Percentiles rank a stretch among this genome's conserved stretches.
Evolutionary conservation across 2,797 vertebrate genomes (phyloP).

Genomic region (Gobio occitaniae): DNA sequence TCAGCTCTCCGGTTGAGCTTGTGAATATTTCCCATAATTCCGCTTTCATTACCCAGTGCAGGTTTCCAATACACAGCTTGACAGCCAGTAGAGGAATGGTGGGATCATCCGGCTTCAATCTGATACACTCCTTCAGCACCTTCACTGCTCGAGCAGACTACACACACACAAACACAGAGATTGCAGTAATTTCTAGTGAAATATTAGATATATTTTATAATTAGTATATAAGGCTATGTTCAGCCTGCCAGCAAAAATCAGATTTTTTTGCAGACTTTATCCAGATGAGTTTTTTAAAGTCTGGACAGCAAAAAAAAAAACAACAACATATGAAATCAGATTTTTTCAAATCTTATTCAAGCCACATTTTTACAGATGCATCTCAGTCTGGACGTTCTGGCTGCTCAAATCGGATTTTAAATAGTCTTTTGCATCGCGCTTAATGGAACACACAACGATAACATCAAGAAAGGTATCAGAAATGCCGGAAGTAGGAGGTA

Average conservation of each 20-base stretch:
- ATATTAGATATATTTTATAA: not conserved
- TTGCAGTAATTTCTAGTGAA: not conserved
- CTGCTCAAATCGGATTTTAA: not conserved
- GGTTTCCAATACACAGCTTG: conserved; percentile 94
- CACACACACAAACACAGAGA: conserved; percentile 45
- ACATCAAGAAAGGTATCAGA: not conserved
- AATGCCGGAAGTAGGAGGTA: not conserved
- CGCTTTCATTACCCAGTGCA: conserved; percentile 88
- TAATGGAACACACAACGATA: not conserved
- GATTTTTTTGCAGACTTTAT: not conserved
- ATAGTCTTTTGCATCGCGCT: not conserved
- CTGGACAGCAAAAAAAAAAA: not conserved
- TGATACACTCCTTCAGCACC: conserved; percentile 96
- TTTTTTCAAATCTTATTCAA: not conserved
- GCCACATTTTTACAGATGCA: not conserved
- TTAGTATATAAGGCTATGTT: not conserved
- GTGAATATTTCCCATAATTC: conserved; percentile 37
- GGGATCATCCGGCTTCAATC: conserved; percentile 94
- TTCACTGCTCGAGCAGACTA: conserved; percentile 96
- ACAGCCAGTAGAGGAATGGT: conserved; percentile 95
- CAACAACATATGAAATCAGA: not conserved
- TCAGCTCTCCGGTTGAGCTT: conserved; percentile 24
- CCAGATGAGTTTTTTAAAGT: not conserved
- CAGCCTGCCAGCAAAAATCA: not conserved
- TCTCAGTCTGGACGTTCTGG: not conserved